Evolutionary conservation across 2,113 vertebrate genomes (phyloP).

Genomic region (Elaphurus davidianus): DNA sequence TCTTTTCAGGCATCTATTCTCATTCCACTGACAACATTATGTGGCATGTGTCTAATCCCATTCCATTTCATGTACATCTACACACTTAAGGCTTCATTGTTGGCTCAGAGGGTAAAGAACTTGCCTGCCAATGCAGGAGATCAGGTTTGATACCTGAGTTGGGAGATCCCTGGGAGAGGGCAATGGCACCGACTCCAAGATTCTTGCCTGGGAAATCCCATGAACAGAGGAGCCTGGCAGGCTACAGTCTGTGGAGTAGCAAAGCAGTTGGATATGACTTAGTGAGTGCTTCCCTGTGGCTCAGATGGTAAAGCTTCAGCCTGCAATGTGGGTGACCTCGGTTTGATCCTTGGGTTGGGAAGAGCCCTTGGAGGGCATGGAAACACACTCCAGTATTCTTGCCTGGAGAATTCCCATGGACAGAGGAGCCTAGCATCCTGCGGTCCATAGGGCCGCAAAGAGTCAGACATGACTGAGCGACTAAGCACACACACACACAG

Average conservation of each 20-base stretch:
- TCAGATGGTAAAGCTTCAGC: background rate
- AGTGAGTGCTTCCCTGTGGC: background rate
- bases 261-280: background rate
- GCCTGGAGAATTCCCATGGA: background rate
- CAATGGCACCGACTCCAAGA: background rate
- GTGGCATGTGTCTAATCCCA: background rate
- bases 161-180: background rate
- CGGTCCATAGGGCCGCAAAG: background rate
- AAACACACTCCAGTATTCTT: background rate
- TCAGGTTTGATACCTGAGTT: background rate
- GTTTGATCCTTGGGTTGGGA: background rate
- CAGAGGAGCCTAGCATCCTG: background rate
- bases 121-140: background rate
- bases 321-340: background rate
- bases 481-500: background rate
- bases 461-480: rapidly evolving
- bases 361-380: background rate
- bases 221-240: background rate
- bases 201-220: background rate
- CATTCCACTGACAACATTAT: background rate
- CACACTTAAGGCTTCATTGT: background rate
- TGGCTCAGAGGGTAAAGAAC: background rate
- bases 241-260: background rate
- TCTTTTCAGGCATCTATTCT: background rate
- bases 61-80: background rate